A percentile compares a stretch with the other conserved stretches of the same genome.
phyloP scores from a whole-genome alignment of 2,113 vertebrate species.

The Excalfactoria chinensis region DNA sequence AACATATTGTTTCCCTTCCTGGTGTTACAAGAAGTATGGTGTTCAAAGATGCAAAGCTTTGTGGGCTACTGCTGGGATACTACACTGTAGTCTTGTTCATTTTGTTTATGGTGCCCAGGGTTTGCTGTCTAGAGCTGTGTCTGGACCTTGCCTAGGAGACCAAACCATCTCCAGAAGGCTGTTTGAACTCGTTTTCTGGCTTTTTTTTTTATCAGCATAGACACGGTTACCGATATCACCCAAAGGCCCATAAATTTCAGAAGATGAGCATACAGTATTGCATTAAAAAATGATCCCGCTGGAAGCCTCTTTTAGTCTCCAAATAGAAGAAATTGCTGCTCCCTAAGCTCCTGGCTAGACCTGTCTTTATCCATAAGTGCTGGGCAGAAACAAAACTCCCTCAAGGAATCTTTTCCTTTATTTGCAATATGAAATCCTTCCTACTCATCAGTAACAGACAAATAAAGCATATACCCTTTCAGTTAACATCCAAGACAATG shows the following conservation, averaged over 20 bases:
- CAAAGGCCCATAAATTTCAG: not conserved
- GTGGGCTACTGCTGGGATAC: not conserved
- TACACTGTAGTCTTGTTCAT: not conserved
- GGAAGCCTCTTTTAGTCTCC: not conserved
- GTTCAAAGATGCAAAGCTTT: not conserved
- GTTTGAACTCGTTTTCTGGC: not conserved
- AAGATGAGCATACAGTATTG: not conserved
- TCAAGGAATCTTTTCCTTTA: not conserved
- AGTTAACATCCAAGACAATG: not conserved
- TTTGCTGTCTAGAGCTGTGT: not conserved
- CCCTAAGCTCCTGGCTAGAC: not conserved
- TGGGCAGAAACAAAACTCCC: not conserved
- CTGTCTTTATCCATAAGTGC: not conserved
- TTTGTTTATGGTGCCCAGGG: not conserved
- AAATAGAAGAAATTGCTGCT: not conserved
- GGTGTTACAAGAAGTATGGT: not conserved
- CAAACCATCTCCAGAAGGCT: not conserved
- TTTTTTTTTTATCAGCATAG: not conserved
- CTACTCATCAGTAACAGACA: not conserved
- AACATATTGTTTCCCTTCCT: not conserved
- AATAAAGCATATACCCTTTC: not conserved
- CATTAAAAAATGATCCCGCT: not conserved
- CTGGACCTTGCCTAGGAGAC: not conserved
- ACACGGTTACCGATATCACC: not conserved
- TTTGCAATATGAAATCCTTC: not conserved